A percentile compares a stretch with the other conserved stretches of the same genome.
These are phyloP conservation scores for Leptodactylus fuscus DNA, from an alignment of 2,113 vertebrate genomes.

Conservation along the genomic window DNA sequence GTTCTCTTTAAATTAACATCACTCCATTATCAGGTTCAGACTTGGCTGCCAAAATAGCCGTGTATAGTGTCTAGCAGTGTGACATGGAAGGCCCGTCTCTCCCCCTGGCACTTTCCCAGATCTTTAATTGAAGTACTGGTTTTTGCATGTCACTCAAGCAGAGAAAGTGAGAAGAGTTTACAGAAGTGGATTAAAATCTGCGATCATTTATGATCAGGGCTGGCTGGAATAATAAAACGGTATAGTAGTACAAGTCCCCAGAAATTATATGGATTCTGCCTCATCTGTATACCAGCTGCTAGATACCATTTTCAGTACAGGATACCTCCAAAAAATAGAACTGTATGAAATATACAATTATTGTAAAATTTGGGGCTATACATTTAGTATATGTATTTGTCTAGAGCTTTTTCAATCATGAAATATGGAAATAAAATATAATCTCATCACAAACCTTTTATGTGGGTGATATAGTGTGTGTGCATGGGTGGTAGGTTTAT, in stretches of 20 bases:
- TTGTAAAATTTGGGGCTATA: too few relatives aligned
- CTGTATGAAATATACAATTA: too few relatives aligned
- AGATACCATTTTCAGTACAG: neutral
- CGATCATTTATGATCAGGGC: neutral
- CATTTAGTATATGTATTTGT: too few relatives aligned
- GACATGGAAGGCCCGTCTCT: conserved; percentile 71
- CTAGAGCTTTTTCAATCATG: too few relatives aligned
- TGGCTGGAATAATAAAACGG: neutral
- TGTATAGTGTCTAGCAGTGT: conserved; percentile 72
- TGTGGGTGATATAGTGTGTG: too few relatives aligned
- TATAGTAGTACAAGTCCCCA: neutral
- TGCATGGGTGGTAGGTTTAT: too few relatives aligned
- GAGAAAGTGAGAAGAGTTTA: neutral
- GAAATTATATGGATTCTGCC: neutral
- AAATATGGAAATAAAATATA: too few relatives aligned
- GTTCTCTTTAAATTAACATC: conserved; percentile 70
- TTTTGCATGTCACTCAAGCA: conserved; percentile 71
- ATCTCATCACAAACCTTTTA: too few relatives aligned
- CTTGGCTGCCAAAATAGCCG: conserved; percentile 72
- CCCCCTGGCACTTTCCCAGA: conserved; percentile 71
- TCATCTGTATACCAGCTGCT: neutral
- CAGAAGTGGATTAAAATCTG: neutral
- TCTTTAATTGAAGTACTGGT: conserved; percentile 74
- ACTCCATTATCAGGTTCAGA: conserved; percentile 70
- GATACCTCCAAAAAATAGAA: too few relatives aligned